A percentile compares a stretch with the other conserved stretches of the same genome.
phyloP scores from a whole-genome alignment of 2,797 vertebrate species.

The Ctenosaura bakeri region DNA sequence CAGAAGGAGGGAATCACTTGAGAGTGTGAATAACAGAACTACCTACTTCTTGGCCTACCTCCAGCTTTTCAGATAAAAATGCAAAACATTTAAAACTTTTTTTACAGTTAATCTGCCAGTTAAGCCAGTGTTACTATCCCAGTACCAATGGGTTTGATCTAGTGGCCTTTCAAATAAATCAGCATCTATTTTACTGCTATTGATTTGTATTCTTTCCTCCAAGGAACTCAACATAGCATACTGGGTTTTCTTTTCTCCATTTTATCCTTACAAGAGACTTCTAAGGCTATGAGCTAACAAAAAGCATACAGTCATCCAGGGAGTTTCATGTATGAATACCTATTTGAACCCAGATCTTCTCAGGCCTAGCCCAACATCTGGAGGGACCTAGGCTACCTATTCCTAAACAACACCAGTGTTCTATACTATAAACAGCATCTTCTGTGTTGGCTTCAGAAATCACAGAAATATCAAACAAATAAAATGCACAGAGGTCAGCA shows the following conservation, averaged over 20 bases:
- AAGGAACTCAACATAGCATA: not conserved
- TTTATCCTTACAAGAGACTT: not conserved
- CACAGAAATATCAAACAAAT: too few relatives aligned
- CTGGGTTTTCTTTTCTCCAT: not conserved
- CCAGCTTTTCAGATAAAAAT: not conserved
- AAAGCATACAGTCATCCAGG: too few relatives aligned
- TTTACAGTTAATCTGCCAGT: not conserved
- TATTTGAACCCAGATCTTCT: too few relatives aligned
- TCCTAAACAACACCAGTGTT: too few relatives aligned
- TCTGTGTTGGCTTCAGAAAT: too few relatives aligned
- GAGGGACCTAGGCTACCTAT: too few relatives aligned
- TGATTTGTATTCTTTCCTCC: not conserved
- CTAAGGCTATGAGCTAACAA: not conserved
- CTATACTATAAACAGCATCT: too few relatives aligned
- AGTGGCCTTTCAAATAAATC: not conserved
- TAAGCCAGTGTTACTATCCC: not conserved
- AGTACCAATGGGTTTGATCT: not conserved
- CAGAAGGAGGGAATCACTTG: too few relatives aligned
- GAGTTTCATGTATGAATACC: not conserved
- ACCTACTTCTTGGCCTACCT: not conserved
- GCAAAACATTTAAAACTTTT: not conserved
- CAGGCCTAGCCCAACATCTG: too few relatives aligned
- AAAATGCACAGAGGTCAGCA: too few relatives aligned
- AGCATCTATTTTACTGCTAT: not conserved
- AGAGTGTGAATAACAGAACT: too few relatives aligned